A percentile compares a stretch with the other conserved stretches of the same genome.
phyloP scores from a whole-genome alignment of 1,140 invertebrate genomes.

The Asbolus verrucosus region DNA sequence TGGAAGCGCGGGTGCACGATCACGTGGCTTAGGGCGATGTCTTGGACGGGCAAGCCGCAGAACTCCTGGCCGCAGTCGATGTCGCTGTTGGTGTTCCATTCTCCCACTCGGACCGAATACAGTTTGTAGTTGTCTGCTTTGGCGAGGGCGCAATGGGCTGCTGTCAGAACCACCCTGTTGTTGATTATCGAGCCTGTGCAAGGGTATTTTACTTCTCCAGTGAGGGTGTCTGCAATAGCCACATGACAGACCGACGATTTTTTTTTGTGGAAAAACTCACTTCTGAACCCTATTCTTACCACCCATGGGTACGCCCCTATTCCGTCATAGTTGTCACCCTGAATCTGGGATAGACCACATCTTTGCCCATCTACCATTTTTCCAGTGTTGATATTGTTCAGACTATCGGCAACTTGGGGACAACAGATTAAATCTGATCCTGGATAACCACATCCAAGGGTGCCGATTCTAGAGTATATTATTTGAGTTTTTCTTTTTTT shows the following conservation, averaged over 20 bases:
- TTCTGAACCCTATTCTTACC: conserved; percentile 74
- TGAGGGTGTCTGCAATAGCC: conserved; percentile 68
- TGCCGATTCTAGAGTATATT: too few relatives aligned
- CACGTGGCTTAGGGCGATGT: conserved; percentile 74
- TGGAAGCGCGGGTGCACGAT: conserved; percentile 78
- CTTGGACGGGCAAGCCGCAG: conserved; percentile 74
- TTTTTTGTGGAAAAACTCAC: conserved; percentile 62
- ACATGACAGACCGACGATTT: conserved; percentile 2
- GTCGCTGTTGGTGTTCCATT: conserved; percentile 72
- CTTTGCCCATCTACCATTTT: conserved; percentile 59
- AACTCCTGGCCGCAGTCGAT: conserved; percentile 77
- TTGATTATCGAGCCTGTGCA: conserved; percentile 78
- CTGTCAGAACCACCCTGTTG: conserved; percentile 73
- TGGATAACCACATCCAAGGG: conserved; percentile 65
- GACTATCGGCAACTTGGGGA: conserved; percentile 54
- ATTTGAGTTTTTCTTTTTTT: too few relatives aligned
- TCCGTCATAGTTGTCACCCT: conserved; percentile 73
- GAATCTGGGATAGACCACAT: conserved; percentile 74
- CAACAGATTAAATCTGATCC: conserved; percentile 65
- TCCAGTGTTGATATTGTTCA: conserved; percentile 33
- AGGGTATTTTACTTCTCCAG: conserved; percentile 73
- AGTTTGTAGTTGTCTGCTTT: conserved; percentile 76
- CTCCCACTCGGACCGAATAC: conserved; percentile 75
- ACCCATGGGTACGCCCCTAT: conserved; percentile 77
- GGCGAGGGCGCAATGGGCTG: conserved; percentile 78